Conservation (phyloP, 2,888 invertebrate species). For the Cataglyphis altisquamis region DNA sequence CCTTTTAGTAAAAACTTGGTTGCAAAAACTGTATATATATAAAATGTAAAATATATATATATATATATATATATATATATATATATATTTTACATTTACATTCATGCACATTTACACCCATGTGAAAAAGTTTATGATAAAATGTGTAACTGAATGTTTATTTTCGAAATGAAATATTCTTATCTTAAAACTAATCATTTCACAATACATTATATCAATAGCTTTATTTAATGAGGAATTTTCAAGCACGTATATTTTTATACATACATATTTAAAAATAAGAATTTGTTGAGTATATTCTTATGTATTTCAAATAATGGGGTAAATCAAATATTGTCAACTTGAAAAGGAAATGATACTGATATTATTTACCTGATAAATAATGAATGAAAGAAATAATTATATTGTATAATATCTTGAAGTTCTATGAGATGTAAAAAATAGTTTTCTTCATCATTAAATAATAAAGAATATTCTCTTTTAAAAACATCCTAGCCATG, state of each 20-base stretch:
- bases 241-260: conserved; percentile 19
- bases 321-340: neutral
- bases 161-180: conserved; percentile 19
- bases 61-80: neutral
- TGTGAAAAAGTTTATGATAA: conserved; percentile 43
- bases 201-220: neutral
- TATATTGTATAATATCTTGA: neutral
- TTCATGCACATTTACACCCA: conserved; percentile 20
- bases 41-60: no score
- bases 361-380: neutral
- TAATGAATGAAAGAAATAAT: neutral
- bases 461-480: neutral
- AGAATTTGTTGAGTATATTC: neutral
- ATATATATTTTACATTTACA: no score
- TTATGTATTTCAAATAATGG: neutral
- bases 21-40: neutral
- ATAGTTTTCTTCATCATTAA: neutral
- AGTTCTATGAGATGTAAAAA: conserved; percentile 1
- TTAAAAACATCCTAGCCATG: neutral
- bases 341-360: neutral
- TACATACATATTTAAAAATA: neutral
- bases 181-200: conserved; percentile 29
- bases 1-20: neutral
- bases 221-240: conserved; percentile 7
- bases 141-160: conserved; percentile 29